phyloP scores from a whole-genome alignment of 2,113 vertebrate species.

The Sula dactylatra region DNA sequence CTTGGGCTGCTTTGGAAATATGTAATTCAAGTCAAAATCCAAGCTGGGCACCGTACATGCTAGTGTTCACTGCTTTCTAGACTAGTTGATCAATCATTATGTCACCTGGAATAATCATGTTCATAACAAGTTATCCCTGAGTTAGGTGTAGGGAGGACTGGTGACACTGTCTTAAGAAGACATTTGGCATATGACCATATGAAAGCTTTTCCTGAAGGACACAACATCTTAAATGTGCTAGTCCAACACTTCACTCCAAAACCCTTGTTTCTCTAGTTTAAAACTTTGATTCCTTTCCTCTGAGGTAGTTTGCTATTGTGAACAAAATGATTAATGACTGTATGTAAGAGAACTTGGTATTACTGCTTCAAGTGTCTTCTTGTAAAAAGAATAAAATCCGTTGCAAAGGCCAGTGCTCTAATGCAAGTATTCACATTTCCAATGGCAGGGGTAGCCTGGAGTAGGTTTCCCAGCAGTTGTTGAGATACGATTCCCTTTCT shows the following conservation, averaged over 20 bases:
- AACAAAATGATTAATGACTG: background rate
- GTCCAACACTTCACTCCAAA: background rate
- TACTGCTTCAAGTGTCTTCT: background rate
- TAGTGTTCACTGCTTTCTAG: background rate
- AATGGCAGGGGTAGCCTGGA: background rate
- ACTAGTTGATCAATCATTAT: background rate
- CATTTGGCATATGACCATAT: background rate
- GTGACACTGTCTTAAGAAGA: background rate
- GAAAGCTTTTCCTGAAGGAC: background rate
- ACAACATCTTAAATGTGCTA: accelerated
- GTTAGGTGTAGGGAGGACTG: background rate
- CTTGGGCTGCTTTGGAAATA: background rate
- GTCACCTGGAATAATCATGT: background rate
- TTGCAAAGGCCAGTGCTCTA: background rate
- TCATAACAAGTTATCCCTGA: background rate
- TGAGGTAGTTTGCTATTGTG: background rate
- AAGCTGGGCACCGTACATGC: background rate
- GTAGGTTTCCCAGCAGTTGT: background rate
- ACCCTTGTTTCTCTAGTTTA: background rate
- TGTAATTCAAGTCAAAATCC: background rate
- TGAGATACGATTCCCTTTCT: background rate
- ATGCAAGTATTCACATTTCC: background rate
- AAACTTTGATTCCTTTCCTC: background rate
- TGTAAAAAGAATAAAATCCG: background rate
- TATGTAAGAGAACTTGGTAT: background rate